phyloP scores from a whole-genome alignment of 2,797 vertebrate species.

The Ptychadena robeensis region DNA sequence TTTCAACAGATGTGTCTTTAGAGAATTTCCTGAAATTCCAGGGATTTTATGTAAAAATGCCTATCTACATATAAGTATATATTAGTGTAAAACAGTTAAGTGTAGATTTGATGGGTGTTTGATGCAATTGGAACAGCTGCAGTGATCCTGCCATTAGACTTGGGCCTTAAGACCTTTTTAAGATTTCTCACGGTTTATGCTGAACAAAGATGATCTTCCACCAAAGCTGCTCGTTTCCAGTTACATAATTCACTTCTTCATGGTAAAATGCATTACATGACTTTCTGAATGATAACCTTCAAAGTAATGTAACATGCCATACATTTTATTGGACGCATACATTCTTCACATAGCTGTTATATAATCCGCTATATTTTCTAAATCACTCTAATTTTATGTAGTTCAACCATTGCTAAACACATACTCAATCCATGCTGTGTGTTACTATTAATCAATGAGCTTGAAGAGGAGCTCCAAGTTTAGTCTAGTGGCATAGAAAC shows the following conservation, averaged over 20 bases:
- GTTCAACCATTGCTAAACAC: neutral
- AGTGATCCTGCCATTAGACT: neutral
- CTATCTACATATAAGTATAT: constrained; percentile 10
- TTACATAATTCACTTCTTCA: neutral
- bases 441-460: too few relatives aligned
- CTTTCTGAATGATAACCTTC: neutral
- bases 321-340: neutral
- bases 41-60: constrained; percentile 41
- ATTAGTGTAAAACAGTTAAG: constrained; percentile 20
- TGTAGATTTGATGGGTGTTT: neutral
- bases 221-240: neutral
- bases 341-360: neutral
- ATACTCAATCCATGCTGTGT: too few relatives aligned
- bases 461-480: too few relatives aligned
- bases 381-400: neutral
- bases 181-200: constrained; percentile 12
- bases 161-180: neutral
- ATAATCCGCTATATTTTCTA: neutral
- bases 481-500: too few relatives aligned
- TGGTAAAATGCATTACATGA: neutral
- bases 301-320: neutral
- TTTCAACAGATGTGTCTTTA: constrained; percentile 48
- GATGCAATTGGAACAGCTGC: constrained; percentile 45
- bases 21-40: constrained; percentile 60
- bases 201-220: neutral